Evolutionary conservation across 2,888 invertebrate species (phyloP), one percentile per base, ranked within the genome.

Genomic region (Rhyacophila evoluta): DNA sequence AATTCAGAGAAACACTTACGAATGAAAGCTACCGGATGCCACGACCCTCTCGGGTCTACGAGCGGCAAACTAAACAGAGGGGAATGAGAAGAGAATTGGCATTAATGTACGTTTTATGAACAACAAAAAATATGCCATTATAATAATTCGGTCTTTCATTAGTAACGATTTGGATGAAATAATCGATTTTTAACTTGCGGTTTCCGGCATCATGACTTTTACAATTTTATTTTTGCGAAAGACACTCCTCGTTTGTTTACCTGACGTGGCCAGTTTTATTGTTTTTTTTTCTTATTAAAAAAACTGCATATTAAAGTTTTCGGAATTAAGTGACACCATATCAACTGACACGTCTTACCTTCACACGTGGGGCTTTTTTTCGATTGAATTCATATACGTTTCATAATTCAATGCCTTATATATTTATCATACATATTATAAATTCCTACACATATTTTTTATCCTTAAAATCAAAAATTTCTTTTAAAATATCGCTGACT

Each of bases 121-220:
- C 2, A 55, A 33, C 4, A 19, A 55, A 55, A 25, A 55, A 55
- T 19, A 55, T 19, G 15, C 25, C 55, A 55, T 55, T 55, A 55
- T 55, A 55, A 19, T 55, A 55, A 55, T 55, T 55, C 19, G 55
- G 55, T 55, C 55, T 55, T 55, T 55, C 55, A 55, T 55, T 55
- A 55, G 55, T 19, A 55, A 55, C 55, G 55, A 55, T 55, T 55
- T 55, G 55, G 55, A 55, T 19, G 55, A 10, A 55, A 25, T 77
- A 77, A 77, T 77, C 72, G 77, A 77, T 27, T 77, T 77, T 77
- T 72, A 77, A 77, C 28, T 72, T 39, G 72, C 67, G 38, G 77
- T 77, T 77, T 77, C 77, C 77, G 77, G 77, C 72, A 33, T 33
- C 69, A 33, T 33, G 69, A 33, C 33, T 69, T 69, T 33, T 29